Percentiles rank a stretch among this genome's conserved stretches.
phyloP scores from a whole-genome alignment of 1,140 invertebrate species.

The Lasaia peninsularis region DNA sequence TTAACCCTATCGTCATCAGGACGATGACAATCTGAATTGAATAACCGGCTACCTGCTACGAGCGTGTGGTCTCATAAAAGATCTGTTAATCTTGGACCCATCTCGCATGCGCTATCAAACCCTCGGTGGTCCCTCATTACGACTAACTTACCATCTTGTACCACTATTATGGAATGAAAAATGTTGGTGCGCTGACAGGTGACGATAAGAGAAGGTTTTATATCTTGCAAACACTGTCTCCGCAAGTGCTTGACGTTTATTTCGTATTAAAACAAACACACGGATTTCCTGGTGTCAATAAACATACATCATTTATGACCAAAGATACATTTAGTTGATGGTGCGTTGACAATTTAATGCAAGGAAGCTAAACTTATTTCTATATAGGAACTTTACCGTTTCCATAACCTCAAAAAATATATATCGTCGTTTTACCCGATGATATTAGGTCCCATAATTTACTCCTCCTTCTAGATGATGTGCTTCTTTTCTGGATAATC shows the following conservation, averaged over 20 bases:
- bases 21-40: slow-evolving; percentile 74
- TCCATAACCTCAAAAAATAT: too few species aligned
- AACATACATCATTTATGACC: too few species aligned
- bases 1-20: slow-evolving; percentile 63
- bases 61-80: slow-evolving; percentile 63
- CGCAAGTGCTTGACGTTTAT: neutral
- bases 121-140: slow-evolving; percentile 71
- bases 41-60: slow-evolving; percentile 69
- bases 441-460: too few species aligned
- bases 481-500: too few species aligned
- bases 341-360: too few species aligned
- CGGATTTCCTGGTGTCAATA: too few species aligned
- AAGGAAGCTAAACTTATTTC: too few species aligned
- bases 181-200: slow-evolving; percentile 60
- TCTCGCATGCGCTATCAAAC: slow-evolving; percentile 54
- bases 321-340: too few species aligned
- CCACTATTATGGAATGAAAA: slow-evolving; percentile 67
- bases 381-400: too few species aligned
- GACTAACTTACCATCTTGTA: slow-evolving; percentile 46
- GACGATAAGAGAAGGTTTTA: slow-evolving; percentile 48
- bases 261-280: too few species aligned
- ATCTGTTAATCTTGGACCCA: slow-evolving; percentile 64
- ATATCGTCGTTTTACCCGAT: too few species aligned
- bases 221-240: slow-evolving; percentile 24
- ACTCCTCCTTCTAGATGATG: too few species aligned